These are phyloP conservation scores for Stichopus chloronotus DNA, from an alignment of 35 echinoderm and acorn worm genomes.

Conservation along the genomic window DNA sequence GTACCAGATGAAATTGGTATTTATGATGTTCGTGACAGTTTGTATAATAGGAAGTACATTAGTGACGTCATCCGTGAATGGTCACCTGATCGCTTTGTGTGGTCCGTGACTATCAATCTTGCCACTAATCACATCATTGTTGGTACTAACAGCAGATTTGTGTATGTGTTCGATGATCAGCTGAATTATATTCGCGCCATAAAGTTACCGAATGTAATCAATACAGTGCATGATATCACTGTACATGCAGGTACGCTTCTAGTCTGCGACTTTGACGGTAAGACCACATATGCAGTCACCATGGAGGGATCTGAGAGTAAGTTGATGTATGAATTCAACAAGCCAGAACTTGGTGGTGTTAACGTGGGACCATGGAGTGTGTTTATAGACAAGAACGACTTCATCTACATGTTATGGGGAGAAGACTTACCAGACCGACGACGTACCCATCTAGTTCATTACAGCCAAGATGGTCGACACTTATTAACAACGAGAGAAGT, in stretches of 20 bases:
- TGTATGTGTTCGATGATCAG: too few species aligned
- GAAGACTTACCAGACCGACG: not conserved
- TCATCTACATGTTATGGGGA: slow-evolving; percentile 6
- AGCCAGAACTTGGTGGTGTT: not conserved
- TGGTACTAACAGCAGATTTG: too few species aligned
- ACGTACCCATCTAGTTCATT: not conserved
- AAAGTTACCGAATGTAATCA: not conserved
- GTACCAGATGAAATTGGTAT: too few species aligned
- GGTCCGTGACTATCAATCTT: too few species aligned
- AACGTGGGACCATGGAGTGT: not conserved
- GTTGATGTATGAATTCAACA: slow-evolving; percentile 3
- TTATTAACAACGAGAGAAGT: too few species aligned
- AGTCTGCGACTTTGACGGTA: not conserved
- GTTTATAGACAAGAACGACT: slow-evolving; percentile 4
- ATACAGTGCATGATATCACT: not conserved
- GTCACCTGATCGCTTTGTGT: not conserved
- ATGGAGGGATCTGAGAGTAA: slow-evolving; percentile 3
- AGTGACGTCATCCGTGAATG: too few species aligned
- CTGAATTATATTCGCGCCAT: not conserved
- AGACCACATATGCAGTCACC: not conserved
- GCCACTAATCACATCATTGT: not conserved
- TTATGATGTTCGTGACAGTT: too few species aligned
- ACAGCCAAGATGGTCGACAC: not conserved
- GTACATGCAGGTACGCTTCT: not conserved
- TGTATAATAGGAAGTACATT: too few species aligned